These are phyloP conservation scores for Argentina silus DNA, from an alignment of 2,797 vertebrate genomes.

Conservation along the genomic window DNA sequence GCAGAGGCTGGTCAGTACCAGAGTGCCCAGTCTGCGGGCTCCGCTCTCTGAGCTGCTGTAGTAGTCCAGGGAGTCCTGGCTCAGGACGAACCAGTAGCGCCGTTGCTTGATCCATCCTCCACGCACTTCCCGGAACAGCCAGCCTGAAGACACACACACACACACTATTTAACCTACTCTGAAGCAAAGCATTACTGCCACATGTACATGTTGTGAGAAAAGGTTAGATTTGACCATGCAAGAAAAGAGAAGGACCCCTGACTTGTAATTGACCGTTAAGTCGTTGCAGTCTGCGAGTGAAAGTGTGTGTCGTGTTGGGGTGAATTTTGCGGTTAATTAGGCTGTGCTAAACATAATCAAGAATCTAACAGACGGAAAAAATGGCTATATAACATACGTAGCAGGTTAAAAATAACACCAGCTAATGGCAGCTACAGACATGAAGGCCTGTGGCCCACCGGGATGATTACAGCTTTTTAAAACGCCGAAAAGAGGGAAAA, in stretches of 20 bases:
- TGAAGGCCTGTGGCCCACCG: conserved; percentile 63
- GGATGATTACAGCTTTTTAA: conserved; percentile 60
- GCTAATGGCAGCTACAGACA: conserved; percentile 64
- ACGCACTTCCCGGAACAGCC: conserved; percentile 89
- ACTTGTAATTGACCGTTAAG: conserved; percentile 57
- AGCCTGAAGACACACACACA: conserved; percentile 76
- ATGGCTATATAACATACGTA: conserved; percentile 10
- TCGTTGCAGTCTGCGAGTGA: conserved; percentile 41
- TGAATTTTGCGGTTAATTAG: conserved; percentile 49
- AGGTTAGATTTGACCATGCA: conserved; percentile 2
- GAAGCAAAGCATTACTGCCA: background rate
- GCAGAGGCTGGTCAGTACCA: conserved; percentile 95
- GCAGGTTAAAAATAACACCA: conserved; percentile 67
- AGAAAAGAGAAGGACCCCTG: conserved; percentile 50
- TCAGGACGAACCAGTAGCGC: conserved; percentile 95
- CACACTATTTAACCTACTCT: conserved; percentile 31
- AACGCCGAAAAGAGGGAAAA: conserved; percentile 14
- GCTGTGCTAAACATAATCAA: conserved; percentile 13
- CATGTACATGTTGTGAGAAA: background rate
- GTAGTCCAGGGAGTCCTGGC: conserved; percentile 91
- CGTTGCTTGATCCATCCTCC: conserved; percentile 90
- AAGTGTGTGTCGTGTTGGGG: conserved; percentile 44
- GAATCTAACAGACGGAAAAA: conserved; percentile 10
- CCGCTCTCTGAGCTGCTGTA: conserved; percentile 87
- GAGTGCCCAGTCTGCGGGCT: conserved; percentile 85